Evolutionary conservation across 1,140 invertebrate species (phyloP).

Genomic region (Popillia japonica): DNA sequence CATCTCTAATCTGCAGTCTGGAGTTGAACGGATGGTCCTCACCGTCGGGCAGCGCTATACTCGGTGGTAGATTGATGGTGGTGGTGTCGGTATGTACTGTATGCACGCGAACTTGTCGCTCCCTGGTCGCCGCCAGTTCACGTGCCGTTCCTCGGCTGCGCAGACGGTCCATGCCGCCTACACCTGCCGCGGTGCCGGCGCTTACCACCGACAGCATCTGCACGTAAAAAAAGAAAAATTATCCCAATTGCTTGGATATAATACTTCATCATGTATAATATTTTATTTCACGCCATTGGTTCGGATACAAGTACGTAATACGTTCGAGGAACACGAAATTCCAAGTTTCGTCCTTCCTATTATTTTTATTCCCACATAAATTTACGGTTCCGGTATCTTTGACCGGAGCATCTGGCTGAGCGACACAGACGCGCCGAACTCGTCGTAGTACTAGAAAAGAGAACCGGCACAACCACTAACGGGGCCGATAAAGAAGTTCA

Average conservation of each 20-base stretch:
- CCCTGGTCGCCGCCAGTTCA: conserved; percentile 61
- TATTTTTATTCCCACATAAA: not conserved
- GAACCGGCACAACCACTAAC: not conserved
- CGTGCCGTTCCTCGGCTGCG: conserved; percentile 58
- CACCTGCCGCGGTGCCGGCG: conserved; percentile 66
- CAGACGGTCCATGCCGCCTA: conserved; percentile 63
- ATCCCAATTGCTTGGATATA: not conserved
- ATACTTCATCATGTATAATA: not conserved
- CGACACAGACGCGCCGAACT: not conserved
- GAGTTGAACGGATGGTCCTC: conserved; percentile 74
- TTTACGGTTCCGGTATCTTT: not conserved
- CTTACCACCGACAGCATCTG: conserved; percentile 74
- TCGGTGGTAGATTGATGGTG: conserved; percentile 71
- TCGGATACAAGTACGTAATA: not conserved
- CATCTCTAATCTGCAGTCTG: conserved; percentile 69
- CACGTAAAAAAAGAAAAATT: conserved; percentile 44
- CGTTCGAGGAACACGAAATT: too few species aligned
- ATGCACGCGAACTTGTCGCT: conserved; percentile 65
- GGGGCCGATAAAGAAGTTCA: conserved; percentile 23
- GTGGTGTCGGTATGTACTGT: conserved; percentile 68
- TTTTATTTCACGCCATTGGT: not conserved
- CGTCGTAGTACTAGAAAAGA: not conserved
- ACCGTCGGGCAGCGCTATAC: conserved; percentile 74
- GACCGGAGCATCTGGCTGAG: not conserved
- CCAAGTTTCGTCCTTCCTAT: not conserved